Evolutionary conservation across 2,113 vertebrate genomes (phyloP).

Genomic region (Coptodon rendalli): DNA sequence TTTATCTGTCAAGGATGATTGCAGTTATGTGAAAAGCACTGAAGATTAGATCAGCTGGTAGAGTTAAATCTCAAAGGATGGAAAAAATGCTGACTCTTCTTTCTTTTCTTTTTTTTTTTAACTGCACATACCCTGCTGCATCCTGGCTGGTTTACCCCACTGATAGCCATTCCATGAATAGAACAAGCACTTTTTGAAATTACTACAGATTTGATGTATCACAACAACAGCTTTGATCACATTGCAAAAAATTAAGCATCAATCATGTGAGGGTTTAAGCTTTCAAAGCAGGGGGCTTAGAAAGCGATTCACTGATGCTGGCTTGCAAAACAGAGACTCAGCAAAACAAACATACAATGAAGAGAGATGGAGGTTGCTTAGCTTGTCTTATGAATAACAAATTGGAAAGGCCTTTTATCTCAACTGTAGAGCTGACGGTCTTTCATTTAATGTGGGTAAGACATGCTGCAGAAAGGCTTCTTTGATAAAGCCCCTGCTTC

Average conservation of each 20-base stretch:
- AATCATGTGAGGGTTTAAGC: slow-evolving; percentile 3
- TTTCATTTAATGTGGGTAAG: background rate
- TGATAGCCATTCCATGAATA: background rate
- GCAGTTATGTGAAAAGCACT: background rate
- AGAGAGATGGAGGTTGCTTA: slow-evolving; percentile 7
- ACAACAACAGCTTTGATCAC: slow-evolving; percentile 25
- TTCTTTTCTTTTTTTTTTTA: background rate
- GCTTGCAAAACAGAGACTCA: slow-evolving; percentile 22
- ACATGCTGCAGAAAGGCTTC: background rate
- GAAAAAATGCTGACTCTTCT: background rate
- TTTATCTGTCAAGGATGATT: background rate
- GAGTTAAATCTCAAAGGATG: slow-evolving; percentile 26
- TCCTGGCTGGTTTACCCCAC: slow-evolving; percentile 14
- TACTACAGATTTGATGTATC: slow-evolving; percentile 20
- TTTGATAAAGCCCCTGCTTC: background rate
- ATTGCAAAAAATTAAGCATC: slow-evolving; percentile 33
- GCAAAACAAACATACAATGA: slow-evolving; percentile 3
- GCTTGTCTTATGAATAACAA: slow-evolving; percentile 1
- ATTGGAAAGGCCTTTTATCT: background rate
- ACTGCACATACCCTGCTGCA: background rate
- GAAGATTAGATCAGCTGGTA: slow-evolving; percentile 20
- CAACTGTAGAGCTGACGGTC: background rate
- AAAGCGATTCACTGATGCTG: slow-evolving; percentile 8
- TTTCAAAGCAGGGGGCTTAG: slow-evolving; percentile 17
- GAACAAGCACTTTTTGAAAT: slow-evolving; percentile 38